These are phyloP conservation scores for Meteorus sp. DNA, from an alignment of 1,140 invertebrate species.

Conservation along the genomic window DNA sequence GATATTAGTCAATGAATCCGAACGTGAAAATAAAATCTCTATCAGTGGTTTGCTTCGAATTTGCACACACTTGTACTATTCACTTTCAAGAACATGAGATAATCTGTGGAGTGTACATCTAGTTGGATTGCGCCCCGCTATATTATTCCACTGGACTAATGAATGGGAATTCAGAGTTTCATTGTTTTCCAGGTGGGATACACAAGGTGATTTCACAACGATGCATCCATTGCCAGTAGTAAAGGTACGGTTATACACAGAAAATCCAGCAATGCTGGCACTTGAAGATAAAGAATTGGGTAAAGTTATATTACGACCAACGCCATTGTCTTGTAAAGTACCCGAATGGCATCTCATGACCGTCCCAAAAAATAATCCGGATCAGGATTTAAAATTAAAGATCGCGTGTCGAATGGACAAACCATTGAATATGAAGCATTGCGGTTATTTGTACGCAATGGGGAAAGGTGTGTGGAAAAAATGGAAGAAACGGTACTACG, in stretches of 20 bases:
- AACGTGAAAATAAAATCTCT: too few species aligned
- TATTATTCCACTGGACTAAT: too few species aligned
- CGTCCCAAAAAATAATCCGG: conserved; percentile 90
- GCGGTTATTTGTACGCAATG: conserved; percentile 87
- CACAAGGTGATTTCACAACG: conserved; percentile 97
- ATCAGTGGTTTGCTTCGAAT: too few species aligned
- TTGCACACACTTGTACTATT: too few species aligned
- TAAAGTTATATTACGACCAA: conserved; percentile 89
- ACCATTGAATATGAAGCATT: conserved; percentile 98
- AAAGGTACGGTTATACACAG: conserved; percentile 96
- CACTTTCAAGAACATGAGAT: too few species aligned
- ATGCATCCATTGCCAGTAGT: conserved; percentile 95
- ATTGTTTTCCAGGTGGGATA: conserved; percentile 78
- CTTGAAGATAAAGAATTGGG: conserved; percentile 98
- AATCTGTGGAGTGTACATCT: too few species aligned
- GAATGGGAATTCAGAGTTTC: neutral
- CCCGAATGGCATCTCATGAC: conserved; percentile 99
- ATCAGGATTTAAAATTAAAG: conserved; percentile 96
- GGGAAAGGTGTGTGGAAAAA: conserved; percentile 99
- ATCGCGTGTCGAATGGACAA: conserved; percentile 98
- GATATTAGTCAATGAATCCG: too few species aligned
- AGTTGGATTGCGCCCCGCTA: too few species aligned
- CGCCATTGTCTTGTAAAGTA: conserved; percentile 87
- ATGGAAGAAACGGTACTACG: conserved; percentile 98
- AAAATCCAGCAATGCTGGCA: conserved; percentile 96